Conservation (phyloP, 2,113 vertebrate genomes). For the Macquaria ambigua region DNA sequence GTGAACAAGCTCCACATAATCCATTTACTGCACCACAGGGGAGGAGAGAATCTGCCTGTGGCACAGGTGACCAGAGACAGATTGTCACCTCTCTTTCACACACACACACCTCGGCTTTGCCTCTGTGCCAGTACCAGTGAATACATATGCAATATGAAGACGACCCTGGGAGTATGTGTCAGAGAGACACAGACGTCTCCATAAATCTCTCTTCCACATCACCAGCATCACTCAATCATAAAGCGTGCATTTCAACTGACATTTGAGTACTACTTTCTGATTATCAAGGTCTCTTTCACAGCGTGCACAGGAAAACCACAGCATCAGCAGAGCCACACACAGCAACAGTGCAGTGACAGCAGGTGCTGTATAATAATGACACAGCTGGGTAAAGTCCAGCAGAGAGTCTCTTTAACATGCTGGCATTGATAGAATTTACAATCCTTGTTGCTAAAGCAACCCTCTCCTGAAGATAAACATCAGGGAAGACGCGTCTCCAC, state of each 20-base stretch:
- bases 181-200: neutral
- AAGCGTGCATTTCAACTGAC: neutral
- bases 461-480: neutral
- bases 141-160: neutral
- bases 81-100: neutral
- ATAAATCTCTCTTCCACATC: neutral
- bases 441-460: neutral
- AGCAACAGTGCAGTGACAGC: neutral
- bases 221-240: neutral
- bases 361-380: neutral
- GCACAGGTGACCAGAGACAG: constrained; percentile 1
- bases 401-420: neutral
- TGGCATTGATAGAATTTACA: neutral
- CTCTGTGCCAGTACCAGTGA: neutral
- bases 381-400: constrained; percentile 22
- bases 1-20: constrained; percentile 31
- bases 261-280: neutral
- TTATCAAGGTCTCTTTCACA: neutral
- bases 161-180: neutral
- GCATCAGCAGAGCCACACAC: neutral
- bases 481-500: neutral
- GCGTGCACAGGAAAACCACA: constrained; percentile 54
- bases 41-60: constrained; percentile 11
- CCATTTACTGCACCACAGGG: constrained; percentile 39
- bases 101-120: neutral